phyloP scores from a whole-genome alignment of 2,113 vertebrate species.

The Centropus unirufus region DNA sequence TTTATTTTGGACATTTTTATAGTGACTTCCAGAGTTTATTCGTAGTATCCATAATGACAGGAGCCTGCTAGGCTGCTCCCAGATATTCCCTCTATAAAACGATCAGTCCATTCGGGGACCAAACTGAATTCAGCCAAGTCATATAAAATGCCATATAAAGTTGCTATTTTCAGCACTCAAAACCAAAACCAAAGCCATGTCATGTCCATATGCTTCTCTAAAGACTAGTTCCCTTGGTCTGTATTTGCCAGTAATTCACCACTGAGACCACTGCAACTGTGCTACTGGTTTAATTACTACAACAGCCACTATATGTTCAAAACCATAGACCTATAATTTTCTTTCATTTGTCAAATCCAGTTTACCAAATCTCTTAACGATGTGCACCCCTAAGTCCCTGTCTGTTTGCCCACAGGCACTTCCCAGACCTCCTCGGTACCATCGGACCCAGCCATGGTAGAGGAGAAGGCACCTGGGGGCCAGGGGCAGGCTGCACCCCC shows the following conservation, averaged over 20 bases:
- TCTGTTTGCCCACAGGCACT: rapidly evolving
- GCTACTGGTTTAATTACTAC: not conserved
- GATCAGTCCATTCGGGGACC: not conserved
- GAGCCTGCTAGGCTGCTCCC: not conserved
- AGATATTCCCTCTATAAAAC: not conserved
- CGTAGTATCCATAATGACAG: not conserved
- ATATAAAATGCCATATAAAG: not conserved
- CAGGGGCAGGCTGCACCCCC: not conserved
- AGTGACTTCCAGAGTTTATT: not conserved
- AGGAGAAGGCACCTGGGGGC: not conserved
- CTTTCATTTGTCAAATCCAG: not conserved
- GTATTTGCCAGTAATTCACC: not conserved
- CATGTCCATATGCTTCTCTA: not conserved
- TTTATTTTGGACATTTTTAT: not conserved
- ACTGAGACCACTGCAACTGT: not conserved
- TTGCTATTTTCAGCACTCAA: not conserved
- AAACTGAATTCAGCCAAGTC: not conserved
- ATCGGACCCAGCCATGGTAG: rapidly evolving
- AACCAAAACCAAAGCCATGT: not conserved
- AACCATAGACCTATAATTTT: not conserved
- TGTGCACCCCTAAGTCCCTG: not conserved
- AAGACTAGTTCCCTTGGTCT: not conserved
- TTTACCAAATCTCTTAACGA: not conserved
- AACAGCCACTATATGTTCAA: not conserved
- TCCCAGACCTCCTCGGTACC: not conserved